These are phyloP conservation scores for Trissoscelio sp. DNA, from an alignment of 2,888 invertebrate genomes.

Conservation along the genomic window DNA sequence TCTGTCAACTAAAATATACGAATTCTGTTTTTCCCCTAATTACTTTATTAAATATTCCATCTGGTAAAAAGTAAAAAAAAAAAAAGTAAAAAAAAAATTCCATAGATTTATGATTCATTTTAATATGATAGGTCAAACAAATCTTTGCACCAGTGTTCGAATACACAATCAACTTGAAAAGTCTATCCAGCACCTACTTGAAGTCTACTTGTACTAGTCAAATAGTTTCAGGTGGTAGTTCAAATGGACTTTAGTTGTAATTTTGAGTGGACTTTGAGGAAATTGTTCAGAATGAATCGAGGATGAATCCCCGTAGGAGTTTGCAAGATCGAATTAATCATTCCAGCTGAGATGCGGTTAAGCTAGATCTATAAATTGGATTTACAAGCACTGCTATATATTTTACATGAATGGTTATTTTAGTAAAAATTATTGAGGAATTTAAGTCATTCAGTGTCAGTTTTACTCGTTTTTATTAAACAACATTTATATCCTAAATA, in stretches of 20 bases:
- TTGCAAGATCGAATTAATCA: slow-evolving; percentile 39
- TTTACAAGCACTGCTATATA: slow-evolving; percentile 13
- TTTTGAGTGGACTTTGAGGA: slow-evolving; percentile 27
- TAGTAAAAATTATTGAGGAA: too few species aligned
- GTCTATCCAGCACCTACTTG: neutral
- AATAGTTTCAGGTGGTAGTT: slow-evolving; percentile 1
- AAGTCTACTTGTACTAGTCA: neutral
- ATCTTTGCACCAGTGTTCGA: too few species aligned
- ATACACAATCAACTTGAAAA: too few species aligned
- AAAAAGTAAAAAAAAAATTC: too few species aligned
- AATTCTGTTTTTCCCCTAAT: too few species aligned
- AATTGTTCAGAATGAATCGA: slow-evolving; percentile 15
- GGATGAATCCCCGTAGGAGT: slow-evolving; percentile 33
- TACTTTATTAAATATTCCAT: too few species aligned
- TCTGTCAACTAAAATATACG: too few species aligned
- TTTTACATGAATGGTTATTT: slow-evolving; percentile 40
- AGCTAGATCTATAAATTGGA: slow-evolving; percentile 27
- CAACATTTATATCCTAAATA: neutral
- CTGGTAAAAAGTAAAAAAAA: too few species aligned
- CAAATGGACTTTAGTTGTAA: slow-evolving; percentile 23
- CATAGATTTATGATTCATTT: too few species aligned
- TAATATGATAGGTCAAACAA: too few species aligned
- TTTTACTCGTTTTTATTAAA: neutral
- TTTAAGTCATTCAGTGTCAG: too few species aligned
- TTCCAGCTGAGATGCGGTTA: slow-evolving; percentile 21